Percentiles rank a stretch among this genome's conserved stretches.
phyloP scores from a whole-genome alignment of 2,888 invertebrate genomes.

The Nomada ruficornis region DNA sequence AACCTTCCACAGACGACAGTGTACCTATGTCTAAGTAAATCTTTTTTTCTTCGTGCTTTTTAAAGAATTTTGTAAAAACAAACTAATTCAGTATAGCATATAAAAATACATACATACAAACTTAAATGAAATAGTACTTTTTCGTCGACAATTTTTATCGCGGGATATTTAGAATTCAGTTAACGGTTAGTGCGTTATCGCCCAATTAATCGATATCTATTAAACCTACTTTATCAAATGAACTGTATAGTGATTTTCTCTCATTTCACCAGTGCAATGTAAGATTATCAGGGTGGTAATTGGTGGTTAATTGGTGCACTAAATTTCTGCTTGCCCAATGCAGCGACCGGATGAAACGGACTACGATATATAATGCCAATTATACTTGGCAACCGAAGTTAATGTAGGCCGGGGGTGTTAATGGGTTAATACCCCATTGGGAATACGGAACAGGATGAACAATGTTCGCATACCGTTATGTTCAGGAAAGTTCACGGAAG shows the following conservation, averaged over 20 bases:
- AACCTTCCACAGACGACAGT: not conserved
- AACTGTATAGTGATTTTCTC: not conserved
- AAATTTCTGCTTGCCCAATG: slow-evolving; percentile 57
- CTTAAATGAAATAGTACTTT: not conserved
- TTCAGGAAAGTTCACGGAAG: slow-evolving; percentile 61
- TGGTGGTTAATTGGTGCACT: slow-evolving; percentile 56
- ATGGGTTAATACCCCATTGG: slow-evolving; percentile 63
- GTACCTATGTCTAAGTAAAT: not conserved
- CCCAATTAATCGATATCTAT: not conserved
- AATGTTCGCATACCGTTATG: slow-evolving; percentile 56
- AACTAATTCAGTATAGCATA: no score
- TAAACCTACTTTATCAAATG: not conserved
- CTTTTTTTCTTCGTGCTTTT: not conserved
- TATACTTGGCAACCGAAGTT: slow-evolving; percentile 64
- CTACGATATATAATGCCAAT: slow-evolving; percentile 61
- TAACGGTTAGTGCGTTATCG: not conserved
- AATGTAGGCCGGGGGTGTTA: slow-evolving; percentile 59
- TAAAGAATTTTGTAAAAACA: no score
- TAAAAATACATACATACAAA: not conserved
- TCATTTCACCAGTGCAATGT: slow-evolving; percentile 15
- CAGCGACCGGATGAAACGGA: slow-evolving; percentile 60
- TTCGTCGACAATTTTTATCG: not conserved
- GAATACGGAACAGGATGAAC: slow-evolving; percentile 53
- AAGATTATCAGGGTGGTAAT: slow-evolving; percentile 56
- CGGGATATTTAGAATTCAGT: not conserved